Base-by-base conservation (phyloP, 2,113 vertebrate genomes). In the Oncorhynchus keta region DNA sequence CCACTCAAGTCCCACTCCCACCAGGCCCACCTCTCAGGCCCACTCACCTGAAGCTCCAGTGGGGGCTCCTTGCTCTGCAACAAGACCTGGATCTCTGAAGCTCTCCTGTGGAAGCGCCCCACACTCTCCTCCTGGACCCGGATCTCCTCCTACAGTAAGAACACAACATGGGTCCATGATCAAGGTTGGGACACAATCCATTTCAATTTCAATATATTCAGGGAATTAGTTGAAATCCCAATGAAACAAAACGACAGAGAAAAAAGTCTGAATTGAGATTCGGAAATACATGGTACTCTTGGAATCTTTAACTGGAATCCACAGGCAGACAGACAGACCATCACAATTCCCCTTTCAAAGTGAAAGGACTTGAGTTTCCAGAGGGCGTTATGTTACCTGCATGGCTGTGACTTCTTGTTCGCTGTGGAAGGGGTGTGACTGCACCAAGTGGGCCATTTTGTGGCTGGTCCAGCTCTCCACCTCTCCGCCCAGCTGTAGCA, bases 11-110 rank as follows among this genome's bases (percentile, higher is more conserved):
- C 39, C 39, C 9, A 45, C 16, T 5, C 51, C 51, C 16, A 55
- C 14, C 51, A 55, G 51, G 51, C 16, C 16, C 3, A 65, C 64
- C 9, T 28, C 26, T 13, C 51, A 64, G 68, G 35, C 61, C 7
- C 3, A 55, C 70, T n/a, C 7, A 98, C 97, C 96, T 99, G 97
- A 1, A 98, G 90, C 83, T 98, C 97, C 85, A 94, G 85, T 2
- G 95, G 95, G 14, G 91, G 81, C 71, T 98, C 97, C 79, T 82
- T 79, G 82, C 90, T 94, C 39, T 95, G 93, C 76, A 98, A 92
- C 77, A 97, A 89, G n/a, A 84, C 73, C 76, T 97, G 93, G 91
- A 99, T 95, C 85, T 97, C 95, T 62, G 83, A 74, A 59, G 92
- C 83, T 0, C 91, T 95, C 72, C 13, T 83, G 67, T 93, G 93